Base-by-base conservation (phyloP, 2,888 invertebrate genomes). In the Pachymerium ferrugineum region DNA sequence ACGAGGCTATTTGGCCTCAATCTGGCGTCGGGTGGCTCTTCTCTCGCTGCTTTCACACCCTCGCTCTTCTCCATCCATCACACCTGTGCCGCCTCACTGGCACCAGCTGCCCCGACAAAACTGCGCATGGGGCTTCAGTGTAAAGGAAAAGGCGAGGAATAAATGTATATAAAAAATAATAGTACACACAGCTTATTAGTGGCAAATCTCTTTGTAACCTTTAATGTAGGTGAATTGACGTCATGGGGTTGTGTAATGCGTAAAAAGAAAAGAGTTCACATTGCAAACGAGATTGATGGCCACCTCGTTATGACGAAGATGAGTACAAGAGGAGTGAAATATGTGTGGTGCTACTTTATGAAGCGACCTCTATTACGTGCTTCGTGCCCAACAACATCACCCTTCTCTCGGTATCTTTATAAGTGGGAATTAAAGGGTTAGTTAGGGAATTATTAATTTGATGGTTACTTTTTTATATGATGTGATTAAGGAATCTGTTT, bases 1-100 rank as follows among this genome's bases (percentile, higher is more conserved):
- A 47, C 47, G 47, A 47, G 47, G 47, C 47, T 47, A 47, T 47
- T 47, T 47, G 47, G 47, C 47, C 47, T 47, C 47, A 47, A 47
- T 47, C 47, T 47, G 47, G 47, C 47, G 19, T 8, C 47, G 47
- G 47, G 47, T 47, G 16, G 19, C 4, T 47, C 47, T 47, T 47
- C 47, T n/a, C 47, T 47, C 47, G 47, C 47, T n/a, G 47, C 22
- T 47, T 47, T 47, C 47, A 47, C 47, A 47, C 47, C 47, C 47
- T 47, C 47, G 47, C 47, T 19, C 19, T 47, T 47, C 16, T 47
- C 47, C 47, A 47, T 47, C 47, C 47, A 47, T 47, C 47, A 47
- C 47, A 47, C 47, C 47, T 47, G 47, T 47, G 47, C 47, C 47
- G 47, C 47, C 47, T 47, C 47, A 5, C 47, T 47, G 47, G 47